Evolutionary conservation across 2,113 vertebrate species (phyloP).

Genomic region (Podarcis cretensis): DNA sequence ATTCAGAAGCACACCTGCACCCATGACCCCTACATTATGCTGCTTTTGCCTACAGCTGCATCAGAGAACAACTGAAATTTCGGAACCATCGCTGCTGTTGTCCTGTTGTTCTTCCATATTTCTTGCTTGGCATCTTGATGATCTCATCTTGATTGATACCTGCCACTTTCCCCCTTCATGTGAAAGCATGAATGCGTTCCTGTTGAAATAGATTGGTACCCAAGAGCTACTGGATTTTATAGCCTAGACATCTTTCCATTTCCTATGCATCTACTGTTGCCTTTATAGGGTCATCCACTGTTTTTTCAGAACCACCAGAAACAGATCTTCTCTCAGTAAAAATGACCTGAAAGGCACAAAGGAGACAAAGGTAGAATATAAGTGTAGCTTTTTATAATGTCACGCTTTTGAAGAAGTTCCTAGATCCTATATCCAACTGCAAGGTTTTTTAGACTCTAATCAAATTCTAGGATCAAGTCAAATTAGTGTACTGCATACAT

Average conservation of each 20-base stretch:
- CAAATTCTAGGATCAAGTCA: conserved; percentile 4
- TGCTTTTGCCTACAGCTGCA: neutral
- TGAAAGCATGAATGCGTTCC: conserved; percentile 4
- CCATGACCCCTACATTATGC: too few species aligned
- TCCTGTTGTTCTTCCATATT: neutral
- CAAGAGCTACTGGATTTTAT: conserved; percentile 6
- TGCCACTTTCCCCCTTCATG: conserved; percentile 27
- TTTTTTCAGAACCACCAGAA: conserved; percentile 18
- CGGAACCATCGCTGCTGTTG: neutral
- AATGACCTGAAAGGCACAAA: conserved; percentile 28
- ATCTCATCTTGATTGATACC: neutral
- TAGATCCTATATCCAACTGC: conserved; percentile 42
- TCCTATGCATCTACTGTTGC: neutral
- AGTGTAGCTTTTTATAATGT: conserved; percentile 38
- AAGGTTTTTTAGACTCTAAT: conserved; percentile 33
- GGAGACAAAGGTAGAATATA: conserved; percentile 9
- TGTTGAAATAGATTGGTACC: conserved; percentile 29
- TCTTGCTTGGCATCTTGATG: neutral
- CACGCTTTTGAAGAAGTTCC: conserved; percentile 37
- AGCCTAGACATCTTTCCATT: conserved; percentile 4
- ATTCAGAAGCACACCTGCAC: neutral
- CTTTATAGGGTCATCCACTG: conserved; percentile 29
- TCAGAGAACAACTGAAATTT: neutral
- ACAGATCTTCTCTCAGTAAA: conserved; percentile 11
- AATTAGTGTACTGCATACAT: neutral